Evolutionary conservation across 92 coral and sea anemone species (phyloP), one percentile per base, ranked within the genome.

Genomic region (Pocillopora grandis): DNA sequence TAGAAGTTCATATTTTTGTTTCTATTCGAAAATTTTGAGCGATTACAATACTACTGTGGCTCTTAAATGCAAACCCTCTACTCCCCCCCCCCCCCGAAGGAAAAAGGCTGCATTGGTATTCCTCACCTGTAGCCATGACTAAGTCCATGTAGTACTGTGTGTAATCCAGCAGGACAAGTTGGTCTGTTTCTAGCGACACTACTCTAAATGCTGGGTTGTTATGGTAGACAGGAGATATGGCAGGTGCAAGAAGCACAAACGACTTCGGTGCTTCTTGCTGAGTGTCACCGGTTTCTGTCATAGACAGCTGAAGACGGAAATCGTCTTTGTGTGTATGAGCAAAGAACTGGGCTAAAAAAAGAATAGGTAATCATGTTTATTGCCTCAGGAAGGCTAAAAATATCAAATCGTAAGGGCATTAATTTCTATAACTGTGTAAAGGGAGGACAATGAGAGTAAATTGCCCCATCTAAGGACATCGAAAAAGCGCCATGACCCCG

Each of bases 291-390:
- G 73, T 57, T 62, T 89, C 71, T 64, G 87, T 9, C 21, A 80
- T 37, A 66, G 72, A 55, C 59, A 76, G 73, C 72, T 93, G 97
- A n/a, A 96, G 84, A 20, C 92, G 92, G 84, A 92, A 94, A 79
- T 92, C 95, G 77, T 94, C 98, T 82, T 89, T 94, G 86, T 96
- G 98, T 3, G 92, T 84, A 66, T 96, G 98, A n/a, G 84, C 98
- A 79, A 88, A 96, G 66, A 96, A 85, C 70, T 96, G 98, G 85
- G 93, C 98, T 96, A 79, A 12, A 87, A n/a, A 62, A 42, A 0
- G 9, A 80, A 85, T 35, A 12, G 33, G 31, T 62, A 31, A 20
- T 59, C 60, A 68, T 52, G 6, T 21, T 23, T 27, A 9, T 17
- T 8, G 15, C 1, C 13, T 16, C 63, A 77, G 23, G 11, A 77